A percentile compares a stretch with the other conserved stretches of the same genome.
phyloP scores from a whole-genome alignment of 2,888 invertebrate genomes.

The Erebia ligea region DNA sequence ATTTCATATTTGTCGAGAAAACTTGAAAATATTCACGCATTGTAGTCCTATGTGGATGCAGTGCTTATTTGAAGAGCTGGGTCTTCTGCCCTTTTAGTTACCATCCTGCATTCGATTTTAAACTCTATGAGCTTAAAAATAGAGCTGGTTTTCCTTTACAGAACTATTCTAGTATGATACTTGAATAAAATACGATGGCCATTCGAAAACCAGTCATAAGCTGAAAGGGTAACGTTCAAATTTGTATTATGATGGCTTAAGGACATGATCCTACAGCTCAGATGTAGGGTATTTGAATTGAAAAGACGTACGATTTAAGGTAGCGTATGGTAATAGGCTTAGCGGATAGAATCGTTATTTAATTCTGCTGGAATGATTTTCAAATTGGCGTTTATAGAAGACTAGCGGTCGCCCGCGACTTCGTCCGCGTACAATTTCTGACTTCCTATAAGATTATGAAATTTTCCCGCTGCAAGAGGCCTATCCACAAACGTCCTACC shows the following conservation, averaged over 20 bases:
- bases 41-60: slow-evolving; percentile 17
- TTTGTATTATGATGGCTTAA: not conserved
- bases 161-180: not conserved
- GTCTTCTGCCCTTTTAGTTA: slow-evolving; percentile 13
- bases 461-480: no score
- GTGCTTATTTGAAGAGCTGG: slow-evolving; percentile 21
- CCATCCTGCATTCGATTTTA: not conserved
- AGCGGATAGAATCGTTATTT: slow-evolving; percentile 23
- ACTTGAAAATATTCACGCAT: slow-evolving; percentile 18
- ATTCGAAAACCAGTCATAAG: not conserved
- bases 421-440: no score
- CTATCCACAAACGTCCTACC: no score
- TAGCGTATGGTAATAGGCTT: slow-evolving; percentile 25
- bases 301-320: slow-evolving; percentile 21
- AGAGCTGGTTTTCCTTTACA: not conserved
- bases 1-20: slow-evolving; percentile 18
- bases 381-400: no score
- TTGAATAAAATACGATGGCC: not conserved
- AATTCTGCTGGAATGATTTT: not conserved
- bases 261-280: slow-evolving; percentile 25
- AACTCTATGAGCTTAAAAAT: not conserved
- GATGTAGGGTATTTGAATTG: slow-evolving; percentile 26
- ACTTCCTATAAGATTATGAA: no score
- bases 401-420: no score
- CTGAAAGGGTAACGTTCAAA: not conserved